Conservation (phyloP, 2,113 vertebrate species). For the Mugil cephalus region DNA sequence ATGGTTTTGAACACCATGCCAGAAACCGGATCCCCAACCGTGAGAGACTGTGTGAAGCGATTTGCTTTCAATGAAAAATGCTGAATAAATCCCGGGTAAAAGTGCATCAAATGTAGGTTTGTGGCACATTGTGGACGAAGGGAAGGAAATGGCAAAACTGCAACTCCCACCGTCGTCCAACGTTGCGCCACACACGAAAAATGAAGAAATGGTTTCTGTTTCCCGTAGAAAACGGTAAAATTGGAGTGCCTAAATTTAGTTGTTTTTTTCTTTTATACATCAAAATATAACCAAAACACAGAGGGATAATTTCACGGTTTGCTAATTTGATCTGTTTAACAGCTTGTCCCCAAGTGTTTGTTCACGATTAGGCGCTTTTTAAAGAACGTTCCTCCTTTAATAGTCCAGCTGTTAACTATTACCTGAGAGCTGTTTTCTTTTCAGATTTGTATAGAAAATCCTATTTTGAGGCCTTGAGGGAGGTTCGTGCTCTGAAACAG, state of each 20-base stretch:
- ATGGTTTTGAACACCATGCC: constrained; percentile 69
- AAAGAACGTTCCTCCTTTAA: constrained; percentile 45
- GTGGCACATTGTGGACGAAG: constrained; percentile 23
- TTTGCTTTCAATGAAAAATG: constrained; percentile 68
- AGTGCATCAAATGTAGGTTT: constrained; percentile 57
- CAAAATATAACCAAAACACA: too few species aligned
- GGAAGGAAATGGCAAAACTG: not conserved
- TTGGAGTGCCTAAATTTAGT: not conserved
- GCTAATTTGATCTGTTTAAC: constrained; percentile 3
- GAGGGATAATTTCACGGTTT: too few species aligned
- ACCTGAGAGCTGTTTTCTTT: constrained; percentile 59
- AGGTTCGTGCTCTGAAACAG: constrained; percentile 56
- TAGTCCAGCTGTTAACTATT: constrained; percentile 71
- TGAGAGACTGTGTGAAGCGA: constrained; percentile 62
- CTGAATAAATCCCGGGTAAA: constrained; percentile 57
- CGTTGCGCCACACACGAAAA: not conserved
- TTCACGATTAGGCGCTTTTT: constrained; percentile 42
- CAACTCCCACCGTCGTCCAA: not conserved
- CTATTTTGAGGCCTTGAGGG: constrained; percentile 69
- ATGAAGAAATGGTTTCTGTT: not conserved
- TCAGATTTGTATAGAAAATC: constrained; percentile 39
- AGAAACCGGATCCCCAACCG: constrained; percentile 57
- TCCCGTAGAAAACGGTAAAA: not conserved
- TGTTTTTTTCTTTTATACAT: not conserved
- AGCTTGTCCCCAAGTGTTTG: constrained; percentile 38